Evolutionary conservation across 2,888 invertebrate species (phyloP), one percentile per base, ranked within the genome.

Genomic region (Azorinus chamasolen): DNA sequence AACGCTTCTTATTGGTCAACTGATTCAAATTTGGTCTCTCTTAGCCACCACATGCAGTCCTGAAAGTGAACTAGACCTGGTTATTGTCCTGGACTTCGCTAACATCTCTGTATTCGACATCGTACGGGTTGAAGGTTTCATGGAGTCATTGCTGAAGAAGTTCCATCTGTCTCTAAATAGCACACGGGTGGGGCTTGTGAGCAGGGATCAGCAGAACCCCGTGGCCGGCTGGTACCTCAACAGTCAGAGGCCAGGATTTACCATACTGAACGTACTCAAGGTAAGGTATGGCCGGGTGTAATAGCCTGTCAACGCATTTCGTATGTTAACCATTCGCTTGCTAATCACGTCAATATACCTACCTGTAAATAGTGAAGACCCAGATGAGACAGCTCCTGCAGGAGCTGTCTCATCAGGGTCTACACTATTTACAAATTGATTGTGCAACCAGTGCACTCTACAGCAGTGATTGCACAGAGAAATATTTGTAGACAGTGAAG

Each of bases 161-260:
- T 59, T 81, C 41, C 50, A 16, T 16, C 32, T 64, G 16, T 18
- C 62, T 6, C 59, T 54, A 24, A 59, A 73, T 25, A 50, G 27
- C 6, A 81, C 74, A 6, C 51, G 77, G 5, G 74, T 74, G 43
- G 81, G 59, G 6, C 64, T 81, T 24, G 74, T 77, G 18, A 74
- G 74, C 6, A 81, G 74, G 50, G 66, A 57, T 18, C 16, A 43
- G 6, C 16, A 43, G 6, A 41, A 45, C 12, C 74, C 81, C 0
- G 51, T 54, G 4, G 81, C 68, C 14, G 68, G 63, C 4, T 81
- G 81, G 81, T 74, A 64, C 25, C 63, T 81, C 24, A 78, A 81
- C 57, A 77, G 77, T 39, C 71, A 66, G 54, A 45, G 43, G 20
- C 64, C 79, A 6, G 72, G 70, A 8, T 72, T 75, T 41, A 72